Evolutionary conservation across 2,797 vertebrate species (phyloP), one percentile per base, ranked within the genome.

Genomic region (Danio jaintianensis): DNA sequence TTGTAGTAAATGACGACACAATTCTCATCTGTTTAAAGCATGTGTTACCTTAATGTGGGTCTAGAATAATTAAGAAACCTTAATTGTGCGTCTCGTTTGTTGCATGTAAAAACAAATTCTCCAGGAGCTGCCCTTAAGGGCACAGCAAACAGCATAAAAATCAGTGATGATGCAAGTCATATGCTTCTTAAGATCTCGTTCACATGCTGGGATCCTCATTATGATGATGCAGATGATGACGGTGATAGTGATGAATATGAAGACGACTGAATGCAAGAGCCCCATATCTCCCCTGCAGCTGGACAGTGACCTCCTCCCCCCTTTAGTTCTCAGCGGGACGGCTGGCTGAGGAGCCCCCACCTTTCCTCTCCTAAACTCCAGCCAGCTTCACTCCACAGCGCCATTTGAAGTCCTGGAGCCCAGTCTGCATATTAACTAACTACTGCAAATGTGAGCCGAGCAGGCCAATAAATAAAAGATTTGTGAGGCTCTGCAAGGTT

Each of bases 401-500:
- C 75, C 80, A 86, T 90, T 89, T 86, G 87, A 86, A 86, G 86
- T 85, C 82, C 83, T 61, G 15, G 88, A 85, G 72, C 88, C 87
- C 87, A 87, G 82, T 90, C 87, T 89, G 89, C 89, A 90, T 92
- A 87, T 87, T 88, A 91, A 92, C 86, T 88, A 90, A 88, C 83
- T 86, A 87, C 86, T 84, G 85, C 85, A 85, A 88, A 87, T 83
- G 73, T 81, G 83, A 90, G 84, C 76, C 42, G 86, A 89, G 85
- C 81, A 76, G 61, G 77, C 66, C 70, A 70, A 89, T 92, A 85
- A 93, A 91, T 92, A 86, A 92, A 93, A 92, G 86, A 92, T 91
- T 85, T 89, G 84, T 84, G 83, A 63, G 70, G 75, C 73, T 70
- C 80, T 74, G 50, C 71, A 85, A 85, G 83, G 80, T 83, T 81